Evolutionary conservation across 1,140 invertebrate genomes (phyloP).

Genomic region (Sitobion miscanthi): DNA sequence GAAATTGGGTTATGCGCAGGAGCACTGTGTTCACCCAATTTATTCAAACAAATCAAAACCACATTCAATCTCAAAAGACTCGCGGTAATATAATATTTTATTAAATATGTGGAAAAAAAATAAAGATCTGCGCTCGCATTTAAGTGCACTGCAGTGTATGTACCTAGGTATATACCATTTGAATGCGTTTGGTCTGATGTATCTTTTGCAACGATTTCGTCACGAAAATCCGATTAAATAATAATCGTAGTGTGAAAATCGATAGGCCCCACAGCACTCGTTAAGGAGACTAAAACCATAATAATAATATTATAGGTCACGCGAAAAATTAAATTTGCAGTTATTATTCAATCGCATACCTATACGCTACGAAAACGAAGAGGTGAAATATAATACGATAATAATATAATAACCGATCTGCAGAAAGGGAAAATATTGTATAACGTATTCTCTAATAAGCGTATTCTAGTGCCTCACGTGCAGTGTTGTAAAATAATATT

Average conservation of each 20-base stretch:
- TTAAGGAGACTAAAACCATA: not conserved
- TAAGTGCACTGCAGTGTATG: no score
- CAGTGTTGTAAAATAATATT: not conserved
- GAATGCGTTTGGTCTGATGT: not conserved
- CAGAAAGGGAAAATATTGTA: not conserved
- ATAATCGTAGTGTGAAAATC: not conserved
- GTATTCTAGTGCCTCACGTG: not conserved
- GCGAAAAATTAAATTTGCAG: not conserved
- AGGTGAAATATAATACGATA: not conserved
- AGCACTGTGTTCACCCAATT: constrained; percentile 74
- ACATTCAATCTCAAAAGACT: constrained; percentile 60
- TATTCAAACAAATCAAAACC: constrained; percentile 72
- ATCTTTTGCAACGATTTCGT: not conserved
- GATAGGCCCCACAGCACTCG: not conserved
- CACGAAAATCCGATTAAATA: not conserved
- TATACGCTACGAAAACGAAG: not conserved
- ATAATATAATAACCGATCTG: not conserved
- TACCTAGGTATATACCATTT: not conserved
- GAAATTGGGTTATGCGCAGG: constrained; percentile 76
- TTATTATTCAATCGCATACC: not conserved
- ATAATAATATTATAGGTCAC: not conserved
- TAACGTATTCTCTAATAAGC: not conserved
- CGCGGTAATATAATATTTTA: constrained; percentile 56
- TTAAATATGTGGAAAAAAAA: not conserved
- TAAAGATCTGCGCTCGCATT: not conserved